Evolutionary conservation across 1,140 invertebrate genomes (phyloP).

Genomic region (Drosophila ohnishii): DNA sequence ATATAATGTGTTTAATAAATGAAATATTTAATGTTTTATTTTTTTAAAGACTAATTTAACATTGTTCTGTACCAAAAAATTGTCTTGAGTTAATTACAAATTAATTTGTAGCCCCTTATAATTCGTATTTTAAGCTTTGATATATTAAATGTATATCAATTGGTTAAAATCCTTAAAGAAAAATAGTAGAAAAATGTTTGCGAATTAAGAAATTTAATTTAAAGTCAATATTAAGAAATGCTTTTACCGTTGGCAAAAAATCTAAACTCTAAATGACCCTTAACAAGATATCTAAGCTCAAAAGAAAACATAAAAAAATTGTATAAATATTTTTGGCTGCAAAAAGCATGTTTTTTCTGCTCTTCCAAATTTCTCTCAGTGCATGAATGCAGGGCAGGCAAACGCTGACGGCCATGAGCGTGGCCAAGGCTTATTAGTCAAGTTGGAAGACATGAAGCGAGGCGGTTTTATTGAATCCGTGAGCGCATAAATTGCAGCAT

Average conservation of each 20-base stretch:
- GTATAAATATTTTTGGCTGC: not conserved
- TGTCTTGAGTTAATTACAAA: too few species aligned
- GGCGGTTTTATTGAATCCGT: constrained; percentile 67
- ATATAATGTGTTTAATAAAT: not conserved
- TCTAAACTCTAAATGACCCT: fast-evolving
- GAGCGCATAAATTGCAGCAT: constrained; percentile 37
- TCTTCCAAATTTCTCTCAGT: not conserved
- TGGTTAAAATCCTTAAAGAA: not conserved
- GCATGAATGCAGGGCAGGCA: constrained; percentile 1
- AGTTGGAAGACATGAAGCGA: constrained; percentile 52
- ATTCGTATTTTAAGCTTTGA: not conserved
- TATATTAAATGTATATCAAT: not conserved
- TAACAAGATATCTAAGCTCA: not conserved
- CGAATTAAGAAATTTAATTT: too few species aligned
- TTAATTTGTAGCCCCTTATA: not conserved
- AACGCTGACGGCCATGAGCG: constrained; percentile 39
- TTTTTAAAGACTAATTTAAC: too few species aligned
- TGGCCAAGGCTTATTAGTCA: constrained; percentile 73
- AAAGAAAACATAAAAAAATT: not conserved
- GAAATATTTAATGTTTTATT: too few species aligned
- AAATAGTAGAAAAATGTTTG: not conserved
- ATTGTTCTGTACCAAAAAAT: too few species aligned
- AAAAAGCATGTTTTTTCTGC: not conserved
- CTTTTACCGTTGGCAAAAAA: not conserved
- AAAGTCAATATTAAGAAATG: too few species aligned